phyloP scores from a whole-genome alignment of 2,113 vertebrate species.

The Heterotis niloticus region DNA sequence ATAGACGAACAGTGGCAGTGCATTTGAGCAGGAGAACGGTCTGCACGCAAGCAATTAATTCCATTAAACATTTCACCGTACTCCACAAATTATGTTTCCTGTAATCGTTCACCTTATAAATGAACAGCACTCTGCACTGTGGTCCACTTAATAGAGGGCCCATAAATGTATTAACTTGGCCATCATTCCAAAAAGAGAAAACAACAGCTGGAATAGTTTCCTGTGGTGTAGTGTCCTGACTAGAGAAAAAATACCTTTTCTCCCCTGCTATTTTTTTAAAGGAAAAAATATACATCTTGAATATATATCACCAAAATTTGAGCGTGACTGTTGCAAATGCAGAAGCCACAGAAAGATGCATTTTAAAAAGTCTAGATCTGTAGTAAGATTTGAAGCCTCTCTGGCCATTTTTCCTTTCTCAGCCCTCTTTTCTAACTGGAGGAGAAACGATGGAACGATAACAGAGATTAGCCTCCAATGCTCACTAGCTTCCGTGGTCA shows the following conservation, averaged over 20 bases:
- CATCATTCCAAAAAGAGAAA: slow-evolving; percentile 21
- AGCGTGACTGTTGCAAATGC: slow-evolving; percentile 58
- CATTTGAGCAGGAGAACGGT: slow-evolving; percentile 7
- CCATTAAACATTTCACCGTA: slow-evolving; percentile 28
- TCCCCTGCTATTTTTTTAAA: slow-evolving; percentile 32
- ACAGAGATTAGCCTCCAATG: slow-evolving; percentile 62
- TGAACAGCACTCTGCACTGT: slow-evolving; percentile 44
- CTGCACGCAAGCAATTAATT: slow-evolving; percentile 31
- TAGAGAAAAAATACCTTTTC: not conserved
- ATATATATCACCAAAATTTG: slow-evolving; percentile 68
- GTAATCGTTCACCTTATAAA: slow-evolving; percentile 34
- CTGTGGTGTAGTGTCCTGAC: not conserved
- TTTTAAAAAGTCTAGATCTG: slow-evolving; percentile 50
- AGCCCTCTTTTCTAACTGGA: slow-evolving; percentile 55
- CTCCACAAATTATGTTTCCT: not conserved
- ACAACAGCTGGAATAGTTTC: not conserved
- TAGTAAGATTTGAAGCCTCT: slow-evolving; percentile 51
- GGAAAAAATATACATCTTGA: slow-evolving; percentile 53
- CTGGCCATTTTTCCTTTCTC: slow-evolving; percentile 43
- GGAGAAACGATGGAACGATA: slow-evolving; percentile 62
- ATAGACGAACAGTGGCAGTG: not conserved
- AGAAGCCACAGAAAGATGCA: not conserved
- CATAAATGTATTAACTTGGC: slow-evolving; percentile 49
- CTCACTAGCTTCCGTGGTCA: slow-evolving; percentile 65
- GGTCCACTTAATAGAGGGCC: slow-evolving; percentile 42